phyloP scores from a whole-genome alignment of 2,113 vertebrate species.

The Onychostoma macrolepis region DNA sequence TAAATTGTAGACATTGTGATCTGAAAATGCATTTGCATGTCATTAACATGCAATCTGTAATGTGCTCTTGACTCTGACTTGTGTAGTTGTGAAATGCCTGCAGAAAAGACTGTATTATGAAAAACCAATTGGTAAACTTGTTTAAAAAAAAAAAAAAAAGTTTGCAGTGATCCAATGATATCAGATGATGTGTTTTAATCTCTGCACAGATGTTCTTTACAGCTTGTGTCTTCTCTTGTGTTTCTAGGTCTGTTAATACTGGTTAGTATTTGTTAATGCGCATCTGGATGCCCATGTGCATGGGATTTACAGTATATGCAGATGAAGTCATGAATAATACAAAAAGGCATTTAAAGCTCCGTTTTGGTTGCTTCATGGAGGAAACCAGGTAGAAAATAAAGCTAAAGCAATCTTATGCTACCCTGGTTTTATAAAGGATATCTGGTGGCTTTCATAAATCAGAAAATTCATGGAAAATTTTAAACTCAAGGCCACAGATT shows the following conservation, averaged over 20 bases:
- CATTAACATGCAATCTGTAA: conserved; percentile 6
- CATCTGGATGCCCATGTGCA: neutral
- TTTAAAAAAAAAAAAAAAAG: too few relatives aligned
- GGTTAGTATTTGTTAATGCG: neutral
- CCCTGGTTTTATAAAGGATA: neutral
- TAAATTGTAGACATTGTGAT: neutral
- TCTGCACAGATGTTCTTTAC: neutral
- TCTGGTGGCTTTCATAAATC: neutral
- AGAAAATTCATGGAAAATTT: neutral
- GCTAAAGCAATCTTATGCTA: neutral
- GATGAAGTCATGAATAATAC: neutral
- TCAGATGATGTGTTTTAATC: neutral
- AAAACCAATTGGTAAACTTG: neutral
- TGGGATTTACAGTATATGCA: neutral
- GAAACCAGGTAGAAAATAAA: neutral
- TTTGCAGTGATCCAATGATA: neutral
- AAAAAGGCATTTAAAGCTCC: neutral
- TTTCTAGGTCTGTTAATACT: neutral
- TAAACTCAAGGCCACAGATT: neutral
- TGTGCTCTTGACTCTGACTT: neutral
- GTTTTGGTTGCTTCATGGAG: neutral
- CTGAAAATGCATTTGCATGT: neutral
- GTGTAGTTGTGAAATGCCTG: neutral
- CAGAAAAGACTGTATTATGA: neutral
- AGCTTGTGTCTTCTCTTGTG: neutral